Conservation (phyloP, 2,797 vertebrate species). For the Phrynocephalus forsythii region DNA sequence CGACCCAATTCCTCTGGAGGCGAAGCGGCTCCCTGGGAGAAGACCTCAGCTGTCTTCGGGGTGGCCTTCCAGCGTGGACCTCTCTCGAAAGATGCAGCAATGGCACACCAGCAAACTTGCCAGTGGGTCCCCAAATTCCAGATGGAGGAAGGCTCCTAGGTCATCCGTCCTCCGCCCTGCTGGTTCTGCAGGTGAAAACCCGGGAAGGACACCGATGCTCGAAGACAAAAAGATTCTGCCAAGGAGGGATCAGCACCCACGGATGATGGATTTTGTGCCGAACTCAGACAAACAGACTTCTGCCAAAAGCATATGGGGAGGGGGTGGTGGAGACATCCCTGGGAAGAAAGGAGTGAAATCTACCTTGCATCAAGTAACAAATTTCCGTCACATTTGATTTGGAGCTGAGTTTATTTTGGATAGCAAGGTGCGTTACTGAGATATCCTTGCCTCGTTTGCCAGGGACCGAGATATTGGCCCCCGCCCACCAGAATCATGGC, state of each 20-base stretch:
- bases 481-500: neutral
- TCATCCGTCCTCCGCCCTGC: neutral
- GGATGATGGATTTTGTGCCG: neutral
- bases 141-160: neutral
- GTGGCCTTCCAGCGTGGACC: neutral
- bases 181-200: neutral
- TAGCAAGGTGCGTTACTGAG: neutral
- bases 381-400: no score
- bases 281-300: no score
- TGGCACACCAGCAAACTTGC: neutral
- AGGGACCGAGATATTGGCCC: no score
- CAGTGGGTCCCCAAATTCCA: no score
- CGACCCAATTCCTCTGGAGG: neutral
- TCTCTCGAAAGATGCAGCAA: rapidly evolving
- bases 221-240: neutral
- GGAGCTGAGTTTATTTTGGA: neutral
- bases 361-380: neutral
- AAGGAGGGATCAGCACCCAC: neutral
- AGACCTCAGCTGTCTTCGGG: rapidly evolving
- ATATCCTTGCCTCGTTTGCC: no score
- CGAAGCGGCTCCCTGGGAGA: rapidly evolving
- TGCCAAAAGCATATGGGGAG: no score
- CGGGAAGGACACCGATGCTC: neutral
- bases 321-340: neutral
- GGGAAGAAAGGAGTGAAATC: neutral